Base-by-base conservation (phyloP, 2,797 vertebrate genomes). In the Epinephelus malabaricus region DNA sequence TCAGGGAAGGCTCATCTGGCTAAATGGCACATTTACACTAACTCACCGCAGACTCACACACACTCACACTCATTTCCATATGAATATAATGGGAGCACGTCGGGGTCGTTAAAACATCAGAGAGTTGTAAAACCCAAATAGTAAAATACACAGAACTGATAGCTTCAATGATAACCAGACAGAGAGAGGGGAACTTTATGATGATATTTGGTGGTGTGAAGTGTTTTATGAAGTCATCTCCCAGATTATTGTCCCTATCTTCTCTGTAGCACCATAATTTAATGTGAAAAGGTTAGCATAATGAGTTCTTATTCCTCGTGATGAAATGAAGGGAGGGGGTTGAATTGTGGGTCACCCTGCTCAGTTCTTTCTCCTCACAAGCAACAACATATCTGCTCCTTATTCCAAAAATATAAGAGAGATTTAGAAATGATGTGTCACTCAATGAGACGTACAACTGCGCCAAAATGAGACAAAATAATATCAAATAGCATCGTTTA, bases 21-120 rank as follows among this genome's bases (percentile, higher is more conserved):
- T 85, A 81, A 90, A 92, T 85, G 84, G 61, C 85, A 86, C 84
- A 84, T 90, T 83, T 72, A 79, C 68, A 79, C 69, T 8, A 17
- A 53, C 46, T 43, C 69, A 21, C 15, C 63, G 66, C 61, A 53
- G 49, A 7, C 68, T 13, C 59, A 38, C 53, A 55, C 25, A 49
- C 49, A 18, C 51, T 25, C 59, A 53, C 2, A 49, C 13, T 64
- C 18, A 71, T 89, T 90, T 90, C 34, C 82, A 90, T 89, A 90
- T 91, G 90, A 89, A 91, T 89, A 80, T 62, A 82, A 66, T 76
- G 15, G 64, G 58, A 70, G 81, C 83, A 78, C 21, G 23, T 60
- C 23, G 59, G 64, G 55, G 61, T 89, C 74, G 78, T 90, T 86
- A 90, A 89, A 88, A 84, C 82, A 78, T 88, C 79, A 34, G 64